These are phyloP conservation scores for Yponomeuta evonymella DNA, from an alignment of 2,888 invertebrate genomes.

Conservation along the genomic window DNA sequence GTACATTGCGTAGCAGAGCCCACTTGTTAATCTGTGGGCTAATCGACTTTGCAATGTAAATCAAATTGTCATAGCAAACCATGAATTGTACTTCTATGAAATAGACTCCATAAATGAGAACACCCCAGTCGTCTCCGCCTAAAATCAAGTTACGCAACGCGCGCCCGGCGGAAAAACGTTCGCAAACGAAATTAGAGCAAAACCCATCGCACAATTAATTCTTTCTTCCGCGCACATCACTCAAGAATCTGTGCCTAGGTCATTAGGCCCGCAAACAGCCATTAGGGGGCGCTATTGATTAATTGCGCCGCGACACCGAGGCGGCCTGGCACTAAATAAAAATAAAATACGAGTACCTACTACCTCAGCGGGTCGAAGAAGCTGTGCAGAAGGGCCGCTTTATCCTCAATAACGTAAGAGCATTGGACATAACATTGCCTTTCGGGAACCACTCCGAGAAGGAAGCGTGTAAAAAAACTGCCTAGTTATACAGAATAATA, in stretches of 20 bases:
- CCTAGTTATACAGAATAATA: too few relatives aligned
- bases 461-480: not conserved
- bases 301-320: slow-evolving; percentile 42
- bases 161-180: not conserved
- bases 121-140: too few relatives aligned
- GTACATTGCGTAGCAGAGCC: too few relatives aligned
- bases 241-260: slow-evolving; percentile 36
- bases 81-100: too few relatives aligned
- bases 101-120: too few relatives aligned
- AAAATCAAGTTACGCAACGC: not conserved
- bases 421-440: too few relatives aligned
- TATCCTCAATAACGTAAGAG: not conserved
- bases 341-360: slow-evolving; percentile 39
- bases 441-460: not conserved
- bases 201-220: slow-evolving; percentile 24
- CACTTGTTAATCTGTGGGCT: too few relatives aligned
- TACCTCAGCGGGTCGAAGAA: slow-evolving; percentile 22
- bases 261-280: slow-evolving; percentile 53
- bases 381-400: not conserved
- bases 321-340: slow-evolving; percentile 46
- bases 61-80: too few relatives aligned
- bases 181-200: slow-evolving; percentile 13
- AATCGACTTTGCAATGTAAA: too few relatives aligned
- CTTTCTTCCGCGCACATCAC: slow-evolving; percentile 26
- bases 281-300: slow-evolving; percentile 52